Percentiles rank a stretch among this genome's conserved stretches.
phyloP scores from a whole-genome alignment of 1,140 invertebrate species.

The Drosophila sulfurigaster region DNA sequence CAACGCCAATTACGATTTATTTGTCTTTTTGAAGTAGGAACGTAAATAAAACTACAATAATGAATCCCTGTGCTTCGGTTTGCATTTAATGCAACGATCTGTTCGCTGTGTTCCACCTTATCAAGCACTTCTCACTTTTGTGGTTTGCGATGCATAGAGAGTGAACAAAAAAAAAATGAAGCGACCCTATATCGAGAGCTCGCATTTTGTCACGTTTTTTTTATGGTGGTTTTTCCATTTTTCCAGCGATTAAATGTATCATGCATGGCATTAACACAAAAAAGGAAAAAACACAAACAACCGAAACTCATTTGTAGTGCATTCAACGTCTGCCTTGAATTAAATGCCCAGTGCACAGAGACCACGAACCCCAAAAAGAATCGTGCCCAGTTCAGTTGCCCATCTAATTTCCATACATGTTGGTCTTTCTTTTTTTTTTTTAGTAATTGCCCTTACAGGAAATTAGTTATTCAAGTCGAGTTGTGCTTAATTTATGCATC shows the following conservation, averaged over 20 bases:
- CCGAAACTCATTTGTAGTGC: constrained; percentile 68
- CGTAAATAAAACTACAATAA: constrained; percentile 60
- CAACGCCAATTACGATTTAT: constrained; percentile 81
- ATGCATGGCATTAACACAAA: constrained; percentile 61
- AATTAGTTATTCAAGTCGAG: constrained; percentile 77
- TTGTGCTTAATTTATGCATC: constrained; percentile 73
- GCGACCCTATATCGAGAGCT: constrained; percentile 64
- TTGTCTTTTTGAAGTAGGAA: constrained; percentile 73
- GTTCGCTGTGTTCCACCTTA: constrained; percentile 61
- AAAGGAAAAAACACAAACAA: constrained; percentile 29
- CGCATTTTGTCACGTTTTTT: constrained; percentile 78
- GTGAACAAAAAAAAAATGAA: constrained; percentile 5
- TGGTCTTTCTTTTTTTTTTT: constrained; percentile 37
- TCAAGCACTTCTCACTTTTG: constrained; percentile 49
- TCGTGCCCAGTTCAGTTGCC: constrained; percentile 16
- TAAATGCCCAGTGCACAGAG: constrained; percentile 30
- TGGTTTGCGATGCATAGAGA: constrained; percentile 45
- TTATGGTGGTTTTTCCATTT: constrained; percentile 50
- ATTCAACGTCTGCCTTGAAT: constrained; percentile 57
- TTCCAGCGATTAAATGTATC: constrained; percentile 79
- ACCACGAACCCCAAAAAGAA: constrained; percentile 8
- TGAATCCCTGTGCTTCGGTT: constrained; percentile 24
- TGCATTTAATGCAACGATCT: constrained; percentile 51
- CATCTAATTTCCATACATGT: constrained; percentile 49
- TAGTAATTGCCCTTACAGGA: constrained; percentile 76